Percentiles rank a stretch among this genome's conserved stretches.
Evolutionary conservation across 2,797 vertebrate species (phyloP).

Genomic region (Steatocranus sp.): DNA sequence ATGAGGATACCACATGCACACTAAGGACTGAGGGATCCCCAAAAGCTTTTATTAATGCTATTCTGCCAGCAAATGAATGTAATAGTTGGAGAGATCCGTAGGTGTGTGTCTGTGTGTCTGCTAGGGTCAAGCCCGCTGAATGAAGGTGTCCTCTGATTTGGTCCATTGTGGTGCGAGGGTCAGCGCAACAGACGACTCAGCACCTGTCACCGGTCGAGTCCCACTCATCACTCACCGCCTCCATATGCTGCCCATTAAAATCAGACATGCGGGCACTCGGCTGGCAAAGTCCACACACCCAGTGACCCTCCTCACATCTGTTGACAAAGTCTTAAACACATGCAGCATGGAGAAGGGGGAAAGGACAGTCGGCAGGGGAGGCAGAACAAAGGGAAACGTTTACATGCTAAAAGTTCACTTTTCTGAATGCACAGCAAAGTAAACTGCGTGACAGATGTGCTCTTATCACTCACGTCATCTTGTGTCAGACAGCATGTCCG

Average conservation of each 20-base stretch:
- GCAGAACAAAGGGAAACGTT: not conserved
- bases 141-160: constrained; percentile 63
- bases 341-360: constrained; percentile 9
- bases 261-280: constrained; percentile 57
- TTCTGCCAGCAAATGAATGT: not conserved
- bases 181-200: constrained; percentile 59
- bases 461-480: not conserved
- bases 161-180: constrained; percentile 38
- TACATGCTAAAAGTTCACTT: not conserved
- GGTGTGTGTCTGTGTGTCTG: not conserved
- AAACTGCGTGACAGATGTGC: not conserved
- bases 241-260: constrained; percentile 82
- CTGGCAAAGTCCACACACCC: constrained; percentile 54
- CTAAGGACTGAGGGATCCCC: not conserved
- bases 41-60: not conserved
- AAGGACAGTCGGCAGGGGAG: constrained; percentile 5
- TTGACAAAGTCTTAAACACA: constrained; percentile 67
- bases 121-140: constrained; percentile 30
- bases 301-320: constrained; percentile 70
- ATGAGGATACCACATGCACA: rapidly evolving
- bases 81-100: not conserved
- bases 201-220: constrained; percentile 67
- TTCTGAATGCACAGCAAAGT: rapidly evolving
- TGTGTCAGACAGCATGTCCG: not conserved
- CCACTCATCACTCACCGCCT: constrained; percentile 69